Percentiles rank a stretch among this genome's conserved stretches.
Conservation (phyloP, 2,113 vertebrate genomes). For the Heptranchias perlo region DNA sequence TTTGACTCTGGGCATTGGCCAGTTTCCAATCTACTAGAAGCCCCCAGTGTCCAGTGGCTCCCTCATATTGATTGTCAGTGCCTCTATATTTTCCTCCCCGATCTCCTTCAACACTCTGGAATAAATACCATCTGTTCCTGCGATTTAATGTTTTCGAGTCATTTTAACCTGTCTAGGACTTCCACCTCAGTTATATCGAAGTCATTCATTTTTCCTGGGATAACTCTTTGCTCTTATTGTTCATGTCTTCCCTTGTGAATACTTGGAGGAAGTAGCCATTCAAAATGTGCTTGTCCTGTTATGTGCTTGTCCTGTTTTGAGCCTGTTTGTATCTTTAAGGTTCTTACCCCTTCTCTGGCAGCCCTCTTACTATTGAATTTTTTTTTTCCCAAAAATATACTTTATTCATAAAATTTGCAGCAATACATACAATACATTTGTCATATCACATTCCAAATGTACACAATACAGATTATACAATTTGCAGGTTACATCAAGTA, state of each 20-base stretch:
- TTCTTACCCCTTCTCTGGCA: background rate
- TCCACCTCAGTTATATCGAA: background rate
- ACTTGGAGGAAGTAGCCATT: background rate
- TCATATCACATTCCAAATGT: too few species aligned
- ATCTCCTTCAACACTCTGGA: background rate
- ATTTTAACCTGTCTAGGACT: background rate
- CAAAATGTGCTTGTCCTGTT: background rate
- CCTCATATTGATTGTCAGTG: background rate
- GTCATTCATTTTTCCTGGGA: background rate
- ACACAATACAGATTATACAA: too few species aligned
- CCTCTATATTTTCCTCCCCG: background rate
- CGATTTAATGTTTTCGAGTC: background rate
- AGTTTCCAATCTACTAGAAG: background rate
- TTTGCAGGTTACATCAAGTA: too few species aligned
- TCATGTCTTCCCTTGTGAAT: background rate
- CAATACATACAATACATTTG: too few species aligned
- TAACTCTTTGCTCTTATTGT: background rate
- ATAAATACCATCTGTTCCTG: background rate
- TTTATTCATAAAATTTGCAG: too few species aligned
- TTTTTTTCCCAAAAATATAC: too few species aligned
- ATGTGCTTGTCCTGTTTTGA: background rate
- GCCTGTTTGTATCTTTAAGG: background rate
- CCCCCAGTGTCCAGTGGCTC: background rate
- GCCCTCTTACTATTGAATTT: background rate
- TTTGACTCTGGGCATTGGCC: background rate